Percentiles rank a stretch among this genome's conserved stretches.
phyloP scores from a whole-genome alignment of 2,888 invertebrate genomes.

The Cephus spinipes region DNA sequence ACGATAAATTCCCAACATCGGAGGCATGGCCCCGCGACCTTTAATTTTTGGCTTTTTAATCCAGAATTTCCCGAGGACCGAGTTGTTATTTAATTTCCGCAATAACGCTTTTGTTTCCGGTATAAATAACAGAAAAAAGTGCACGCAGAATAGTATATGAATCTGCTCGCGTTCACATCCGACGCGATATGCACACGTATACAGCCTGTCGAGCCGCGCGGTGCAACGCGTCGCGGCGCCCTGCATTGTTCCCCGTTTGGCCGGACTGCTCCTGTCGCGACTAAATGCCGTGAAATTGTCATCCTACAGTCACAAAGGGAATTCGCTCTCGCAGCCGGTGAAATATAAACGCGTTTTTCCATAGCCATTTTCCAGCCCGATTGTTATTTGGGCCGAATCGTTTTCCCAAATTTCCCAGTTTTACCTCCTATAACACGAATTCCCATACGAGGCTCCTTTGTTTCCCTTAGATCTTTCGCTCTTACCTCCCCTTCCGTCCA shows the following conservation, averaged over 20 bases:
- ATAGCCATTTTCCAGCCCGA: constrained; percentile 54
- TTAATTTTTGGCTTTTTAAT: constrained; percentile 22
- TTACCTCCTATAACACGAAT: no score
- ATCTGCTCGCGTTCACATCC: no score
- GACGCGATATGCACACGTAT: no score
- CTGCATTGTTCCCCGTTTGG: constrained; percentile 45
- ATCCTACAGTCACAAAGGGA: constrained; percentile 62
- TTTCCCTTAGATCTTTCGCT: no score
- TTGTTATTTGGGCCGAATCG: constrained; percentile 55
- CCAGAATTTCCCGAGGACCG: constrained; percentile 38
- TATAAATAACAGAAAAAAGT: constrained; percentile 38
- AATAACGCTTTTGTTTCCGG: constrained; percentile 61
- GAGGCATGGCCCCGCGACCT: background rate
- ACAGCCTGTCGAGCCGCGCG: no score
- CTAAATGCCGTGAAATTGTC: constrained; percentile 66
- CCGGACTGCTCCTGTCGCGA: constrained; percentile 50
- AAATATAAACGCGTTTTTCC: constrained; percentile 60
- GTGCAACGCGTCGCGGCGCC: constrained; percentile 16
- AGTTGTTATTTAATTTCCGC: constrained; percentile 60
- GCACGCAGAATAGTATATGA: no score
- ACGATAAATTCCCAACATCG: no score
- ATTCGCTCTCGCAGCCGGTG: constrained; percentile 56
- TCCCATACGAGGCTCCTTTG: no score
- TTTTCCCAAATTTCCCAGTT: constrained; percentile 24
- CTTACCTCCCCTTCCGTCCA: no score